phyloP scores from a whole-genome alignment of 2,113 vertebrate species.

The Onychostruthus taczanowskii region DNA sequence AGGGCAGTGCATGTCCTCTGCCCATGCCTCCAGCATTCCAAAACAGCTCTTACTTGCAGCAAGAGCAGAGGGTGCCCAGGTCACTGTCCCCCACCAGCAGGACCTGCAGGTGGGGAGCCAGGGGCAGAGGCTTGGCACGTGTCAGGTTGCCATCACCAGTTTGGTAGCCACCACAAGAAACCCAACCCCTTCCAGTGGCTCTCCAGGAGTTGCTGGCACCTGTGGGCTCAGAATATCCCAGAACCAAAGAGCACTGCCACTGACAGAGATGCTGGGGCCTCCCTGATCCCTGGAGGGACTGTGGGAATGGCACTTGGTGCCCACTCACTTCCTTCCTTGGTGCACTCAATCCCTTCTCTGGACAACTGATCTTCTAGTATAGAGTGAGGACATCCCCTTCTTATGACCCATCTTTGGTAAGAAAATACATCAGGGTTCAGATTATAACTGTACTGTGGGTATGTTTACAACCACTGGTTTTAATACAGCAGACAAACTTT shows the following conservation, averaged over 20 bases:
- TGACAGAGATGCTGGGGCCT: background rate
- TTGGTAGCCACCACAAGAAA: background rate
- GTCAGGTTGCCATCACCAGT: background rate
- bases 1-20: background rate
- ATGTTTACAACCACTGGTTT: background rate
- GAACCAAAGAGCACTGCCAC: background rate
- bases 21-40: background rate
- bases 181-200: background rate
- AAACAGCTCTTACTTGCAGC: background rate
- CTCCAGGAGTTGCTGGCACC: accelerated
- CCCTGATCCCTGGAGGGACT: background rate
- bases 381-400: background rate
- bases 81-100: background rate
- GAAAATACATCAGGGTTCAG: background rate
- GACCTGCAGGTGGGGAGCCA: background rate
- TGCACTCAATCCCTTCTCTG: background rate
- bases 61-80: background rate
- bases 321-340: background rate
- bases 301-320: background rate
- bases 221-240: background rate
- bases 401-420: background rate
- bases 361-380: background rate
- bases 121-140: background rate
- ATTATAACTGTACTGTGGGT: background rate
- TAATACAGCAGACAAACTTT: background rate